These are phyloP conservation scores for Anabas testudineus DNA, from an alignment of 2,797 vertebrate species.

Conservation along the genomic window DNA sequence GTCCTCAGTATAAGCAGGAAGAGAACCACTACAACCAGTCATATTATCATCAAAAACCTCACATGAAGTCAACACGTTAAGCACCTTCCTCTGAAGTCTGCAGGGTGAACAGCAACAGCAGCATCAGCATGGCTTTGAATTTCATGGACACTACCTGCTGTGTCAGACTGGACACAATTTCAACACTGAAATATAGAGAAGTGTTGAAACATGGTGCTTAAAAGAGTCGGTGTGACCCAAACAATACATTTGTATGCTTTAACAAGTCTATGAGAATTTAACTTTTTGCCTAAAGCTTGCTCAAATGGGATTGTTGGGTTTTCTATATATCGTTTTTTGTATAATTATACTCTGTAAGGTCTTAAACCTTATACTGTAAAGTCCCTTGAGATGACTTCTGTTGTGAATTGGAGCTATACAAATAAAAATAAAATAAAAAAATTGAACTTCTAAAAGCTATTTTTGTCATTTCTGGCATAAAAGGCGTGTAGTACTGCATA, in stretches of 20 bases:
- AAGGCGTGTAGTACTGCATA: slow-evolving; percentile 19
- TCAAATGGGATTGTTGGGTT: too few species aligned
- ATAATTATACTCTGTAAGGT: too few species aligned
- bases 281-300: too few species aligned
- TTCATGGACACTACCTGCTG: slow-evolving; percentile 8
- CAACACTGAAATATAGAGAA: background rate
- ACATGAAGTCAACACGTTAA: background rate
- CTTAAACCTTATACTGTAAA: too few species aligned
- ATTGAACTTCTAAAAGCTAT: background rate
- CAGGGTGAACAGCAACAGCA: slow-evolving; percentile 11
- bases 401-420: too few species aligned
- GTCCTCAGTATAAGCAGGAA: background rate
- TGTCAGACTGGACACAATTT: slow-evolving; percentile 16
- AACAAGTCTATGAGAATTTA: slow-evolving; percentile 5
- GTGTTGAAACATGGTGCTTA: slow-evolving; percentile 8
- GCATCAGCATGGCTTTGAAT: slow-evolving; percentile 9
- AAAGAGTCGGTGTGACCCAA: background rate
- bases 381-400: too few species aligned
- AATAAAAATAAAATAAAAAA: too few species aligned
- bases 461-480: slow-evolving; percentile 7
- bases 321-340: too few species aligned
- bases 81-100: slow-evolving; percentile 26
- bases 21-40: background rate
- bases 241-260: background rate
- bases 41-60: slow-evolving; percentile 13